Base-by-base conservation (phyloP, 2,113 vertebrate genomes). In the Xenotilapia flavipinnis region DNA sequence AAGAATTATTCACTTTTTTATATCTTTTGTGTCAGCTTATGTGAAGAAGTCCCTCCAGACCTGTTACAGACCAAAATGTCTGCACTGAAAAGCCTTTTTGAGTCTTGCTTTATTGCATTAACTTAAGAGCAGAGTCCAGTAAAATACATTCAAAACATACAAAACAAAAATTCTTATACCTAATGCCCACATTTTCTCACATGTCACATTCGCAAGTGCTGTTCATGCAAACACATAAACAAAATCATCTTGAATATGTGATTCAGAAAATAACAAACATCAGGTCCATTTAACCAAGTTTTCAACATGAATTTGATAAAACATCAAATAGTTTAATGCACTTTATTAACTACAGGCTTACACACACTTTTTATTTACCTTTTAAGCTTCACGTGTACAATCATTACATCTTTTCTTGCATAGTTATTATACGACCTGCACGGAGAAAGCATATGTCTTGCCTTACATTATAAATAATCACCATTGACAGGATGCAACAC, bases 81-180 rank as follows among this genome's bases (percentile, higher is more conserved):
- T 51, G 73, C 6, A 26, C 47, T 49, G 2, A 5, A 85, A 79
- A 54, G 82, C 10, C 0, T 77, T 14, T 89, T 87, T 77, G n/a
- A 47, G 51, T 70, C 36, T 85, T 79, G 38, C 17, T 86, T 93
- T 88, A 92, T 95, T 94, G 28, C 86, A 75, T 92, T 92, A 82
- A 93, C 12, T 91, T 93, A 90, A 62, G 19, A 82, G 55, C 23
- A 86, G 36, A 79, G 17, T 87, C 82, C 9, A 49, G 79, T 62
- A 79, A 92, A 87, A 77, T 51, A 79, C 82, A 85, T 62, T 79
- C 21, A 79, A 79, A 82, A 73, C 12, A 80, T 56, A 31, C 6
- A 36, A 12, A 70, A 75, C 55, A 70, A 79, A 81, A 68, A 3
- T 1, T 40, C 5, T 77, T 15, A 75, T 77, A 83, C 21, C 21